phyloP scores from a whole-genome alignment of 1,140 invertebrate genomes.

The Drosophila bocqueti region DNA sequence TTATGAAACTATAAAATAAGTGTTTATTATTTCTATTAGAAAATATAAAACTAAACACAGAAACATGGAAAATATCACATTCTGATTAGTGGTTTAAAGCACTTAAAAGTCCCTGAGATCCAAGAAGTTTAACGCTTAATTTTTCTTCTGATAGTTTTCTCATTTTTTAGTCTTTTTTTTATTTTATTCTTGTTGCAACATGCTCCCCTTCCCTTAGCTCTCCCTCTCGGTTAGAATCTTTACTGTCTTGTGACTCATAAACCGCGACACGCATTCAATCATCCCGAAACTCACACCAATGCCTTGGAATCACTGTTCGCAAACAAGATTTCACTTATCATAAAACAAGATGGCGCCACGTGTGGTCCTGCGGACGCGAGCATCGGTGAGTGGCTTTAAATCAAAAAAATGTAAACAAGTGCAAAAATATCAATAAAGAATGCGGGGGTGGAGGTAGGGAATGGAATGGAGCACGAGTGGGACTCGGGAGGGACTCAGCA shows the following conservation, averaged over 20 bases:
- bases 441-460: constrained; percentile 10
- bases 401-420: constrained; percentile 78
- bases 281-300: constrained; percentile 24
- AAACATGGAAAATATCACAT: no score
- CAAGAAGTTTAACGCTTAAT: not conserved
- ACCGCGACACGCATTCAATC: constrained; percentile 41
- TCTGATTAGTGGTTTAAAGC: no score
- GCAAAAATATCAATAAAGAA: constrained; percentile 81
- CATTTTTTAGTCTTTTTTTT: not conserved
- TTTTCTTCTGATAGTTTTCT: not conserved
- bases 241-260: constrained; percentile 33
- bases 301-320: constrained; percentile 22
- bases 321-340: constrained; percentile 47
- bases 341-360: constrained; percentile 71
- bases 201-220: no score
- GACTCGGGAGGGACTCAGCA: constrained; percentile 43
- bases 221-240: not conserved
- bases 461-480: constrained; percentile 3
- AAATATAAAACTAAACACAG: no score
- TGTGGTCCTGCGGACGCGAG: constrained; percentile 66
- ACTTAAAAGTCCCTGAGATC: not conserved
- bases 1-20: no score
- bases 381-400: constrained; percentile 63
- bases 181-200: not conserved
- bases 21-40: no score